Evolutionary conservation across 2,797 vertebrate species (phyloP), one percentile per base, ranked within the genome.

Genomic region (Eupleurogrammus muticus): DNA sequence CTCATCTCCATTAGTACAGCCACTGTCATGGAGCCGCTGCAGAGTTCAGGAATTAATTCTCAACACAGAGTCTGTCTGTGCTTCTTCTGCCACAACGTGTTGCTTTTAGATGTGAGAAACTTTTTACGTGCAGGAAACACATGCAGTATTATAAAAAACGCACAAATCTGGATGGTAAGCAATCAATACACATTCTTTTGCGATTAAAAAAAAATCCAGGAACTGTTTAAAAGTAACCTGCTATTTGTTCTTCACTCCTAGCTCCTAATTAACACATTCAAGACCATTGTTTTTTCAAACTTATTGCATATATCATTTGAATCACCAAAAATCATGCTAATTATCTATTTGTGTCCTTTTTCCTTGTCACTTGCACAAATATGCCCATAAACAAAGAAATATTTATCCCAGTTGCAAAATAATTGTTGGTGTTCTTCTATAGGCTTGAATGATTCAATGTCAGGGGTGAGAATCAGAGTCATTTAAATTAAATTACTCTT

Each of bases 1-100:
- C 79, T 84, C 63, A 70, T 69, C 62, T 75, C 85, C 84, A 81
- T 85, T 82, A 86, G 67, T 59, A 40, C 28, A 64, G 69, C 61
- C 28, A 64, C 61, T 56, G 8, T 56, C 19, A 40, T 63, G 47
- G 32, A 21, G 73, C 71, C 74, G 63, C 48, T 63, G 69, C 52
- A 60, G n/a, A 72, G 62, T 64, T 70, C 57, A 74, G 79, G 78
- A 84, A 75, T 76, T 79, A 85, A 73, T 42, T 50, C 20, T 47
- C 12, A 47, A 21, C 46, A 50, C 12, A 51, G 2, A 57, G 17
- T 52, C 44, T 53, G 2, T 73, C 47, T 53, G 17, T 55, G 12
- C 12, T 36, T 68, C 2, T 9, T 54, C 10, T 53, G 19, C 1
- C 38, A 56, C 38, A 60, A 28, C 23, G 9, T 56, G 2, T 1